phyloP scores from a whole-genome alignment of 1,140 invertebrate genomes.

The Drosophila seguyi region DNA sequence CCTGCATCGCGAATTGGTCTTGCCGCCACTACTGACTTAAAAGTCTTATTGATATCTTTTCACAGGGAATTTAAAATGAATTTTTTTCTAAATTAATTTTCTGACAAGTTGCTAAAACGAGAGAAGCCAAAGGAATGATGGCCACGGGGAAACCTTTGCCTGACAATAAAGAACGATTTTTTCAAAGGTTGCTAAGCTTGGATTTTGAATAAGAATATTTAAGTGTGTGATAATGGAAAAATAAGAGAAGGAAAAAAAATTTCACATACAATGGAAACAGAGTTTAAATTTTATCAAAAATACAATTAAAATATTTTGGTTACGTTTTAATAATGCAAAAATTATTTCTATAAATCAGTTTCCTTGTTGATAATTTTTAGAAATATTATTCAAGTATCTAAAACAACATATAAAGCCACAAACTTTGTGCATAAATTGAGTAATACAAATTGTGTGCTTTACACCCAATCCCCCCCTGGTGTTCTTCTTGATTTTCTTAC shows the following conservation, averaged over 20 bases:
- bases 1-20: constrained; percentile 60
- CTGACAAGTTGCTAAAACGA: constrained; percentile 21
- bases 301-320: neutral
- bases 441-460: constrained; percentile 8
- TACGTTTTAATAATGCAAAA: no score
- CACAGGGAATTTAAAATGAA: constrained; percentile 12
- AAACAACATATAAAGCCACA: neutral
- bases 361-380: no score
- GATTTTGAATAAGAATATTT: neutral
- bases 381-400: no score
- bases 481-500: constrained; percentile 12
- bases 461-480: neutral
- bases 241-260: no score
- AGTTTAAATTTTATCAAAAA: neutral
- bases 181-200: neutral
- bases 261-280: no score
- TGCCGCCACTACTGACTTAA: neutral
- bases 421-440: constrained; percentile 4
- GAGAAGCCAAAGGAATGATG: constrained; percentile 42
- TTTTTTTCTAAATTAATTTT: constrained; percentile 31
- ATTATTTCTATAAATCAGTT: no score
- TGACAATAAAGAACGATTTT: neutral
- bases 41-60: neutral
- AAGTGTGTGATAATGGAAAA: no score
- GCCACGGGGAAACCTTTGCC: no score